Conservation (phyloP, 2,888 invertebrate species). For the Harpalus rubripes region DNA sequence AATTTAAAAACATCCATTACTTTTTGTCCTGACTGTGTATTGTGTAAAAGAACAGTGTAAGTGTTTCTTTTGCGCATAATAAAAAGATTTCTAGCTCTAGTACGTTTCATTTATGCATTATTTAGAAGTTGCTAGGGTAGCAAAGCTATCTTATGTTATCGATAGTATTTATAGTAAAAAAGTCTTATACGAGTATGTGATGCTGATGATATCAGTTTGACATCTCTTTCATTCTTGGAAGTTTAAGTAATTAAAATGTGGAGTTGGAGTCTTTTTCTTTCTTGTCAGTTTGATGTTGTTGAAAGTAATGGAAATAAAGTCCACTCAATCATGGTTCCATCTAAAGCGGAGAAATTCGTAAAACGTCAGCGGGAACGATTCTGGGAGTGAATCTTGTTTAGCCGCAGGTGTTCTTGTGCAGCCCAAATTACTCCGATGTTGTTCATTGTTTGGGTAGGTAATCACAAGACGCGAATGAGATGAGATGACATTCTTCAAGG, state of each 20-base stretch:
- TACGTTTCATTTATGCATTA: no score
- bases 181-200: no score
- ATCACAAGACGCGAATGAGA: conserved; percentile 1
- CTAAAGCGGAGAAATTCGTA: conserved; percentile 45
- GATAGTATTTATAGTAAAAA: no score
- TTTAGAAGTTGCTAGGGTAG: no score
- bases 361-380: conserved; percentile 41
- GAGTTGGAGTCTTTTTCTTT: neutral
- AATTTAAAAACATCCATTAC: no score
- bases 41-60: no score
- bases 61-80: no score
- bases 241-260: neutral
- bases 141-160: no score
- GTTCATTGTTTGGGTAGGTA: conserved; percentile 51
- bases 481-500: neutral
- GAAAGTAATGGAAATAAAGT: conserved; percentile 46
- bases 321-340: conserved; percentile 38
- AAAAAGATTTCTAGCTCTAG: no score
- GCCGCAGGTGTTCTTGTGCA: conserved; percentile 23
- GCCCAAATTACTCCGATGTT: conserved; percentile 52
- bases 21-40: no score
- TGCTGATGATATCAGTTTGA: neutral
- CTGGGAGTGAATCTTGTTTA: conserved; percentile 41
- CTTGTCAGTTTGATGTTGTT: conserved; percentile 2
- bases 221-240: neutral